Base-by-base conservation (phyloP, 2,797 vertebrate species). In the Tapirus indicus region DNA sequence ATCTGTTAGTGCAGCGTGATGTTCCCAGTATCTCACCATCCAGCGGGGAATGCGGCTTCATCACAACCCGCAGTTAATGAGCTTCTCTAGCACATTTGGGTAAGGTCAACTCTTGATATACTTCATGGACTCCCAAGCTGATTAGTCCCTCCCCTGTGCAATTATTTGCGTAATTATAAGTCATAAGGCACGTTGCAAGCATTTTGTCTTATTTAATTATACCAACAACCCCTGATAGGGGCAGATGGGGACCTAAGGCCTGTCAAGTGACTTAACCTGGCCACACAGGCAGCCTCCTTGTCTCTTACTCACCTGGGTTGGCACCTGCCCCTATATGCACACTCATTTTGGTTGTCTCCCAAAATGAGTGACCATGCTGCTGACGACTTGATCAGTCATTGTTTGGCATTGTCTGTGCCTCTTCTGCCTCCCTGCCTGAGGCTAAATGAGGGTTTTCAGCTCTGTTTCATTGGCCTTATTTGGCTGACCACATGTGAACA, bases 151-250 rank as follows among this genome's bases (percentile, higher is more conserved):
- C 13, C 10, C 32, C 44, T 71, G 2, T 96, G 35, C 29, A 74
- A 41, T 79, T 52, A 62, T 80, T 91, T 92, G 52, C 52, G 89
- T 69, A 69, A 94, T 87, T 80, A 52, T 72, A 94, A 95, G 54
- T 54, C 72, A 18, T n/a, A 47, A 94, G 32, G 17, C n/a, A 29
- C 11, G 29, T 58, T 25, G 6, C 8, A 32, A 90, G 20, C 62
- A 86, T 90, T 90, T 86, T 32, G 7, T 91, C 47, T 91, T 71
- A 80, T 68, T 97, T 82, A 94, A 66, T 86, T 92, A 52, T 11
- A 60, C 44, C 38, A 75, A 4, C 69, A 85, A 58, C 5, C 38
- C 35, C 21, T 58, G 8, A 38, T 58, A 20, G 7, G 3, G 41
- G 49, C 66, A 77, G 3, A 27, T 82, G 52, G 23, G 20, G 16